Evolutionary conservation across 2,797 vertebrate genomes (phyloP).

Genomic region (Myotis vivesi): DNA sequence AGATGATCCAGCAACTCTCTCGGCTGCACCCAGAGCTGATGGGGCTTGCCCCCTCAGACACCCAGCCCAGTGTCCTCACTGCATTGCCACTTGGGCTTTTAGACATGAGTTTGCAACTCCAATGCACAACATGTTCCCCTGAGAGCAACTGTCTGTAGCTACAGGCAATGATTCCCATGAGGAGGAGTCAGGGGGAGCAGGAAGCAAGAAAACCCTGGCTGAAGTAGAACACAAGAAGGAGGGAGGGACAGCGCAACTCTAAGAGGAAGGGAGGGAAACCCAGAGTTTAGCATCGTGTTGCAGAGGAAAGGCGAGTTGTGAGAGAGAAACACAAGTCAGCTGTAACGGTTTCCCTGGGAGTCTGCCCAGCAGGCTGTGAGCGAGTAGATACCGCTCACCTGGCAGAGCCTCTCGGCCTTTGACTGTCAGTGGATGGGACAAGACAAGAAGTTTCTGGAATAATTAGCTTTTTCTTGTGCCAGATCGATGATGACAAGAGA

Average conservation of each 20-base stretch:
- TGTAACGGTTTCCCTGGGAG: not conserved
- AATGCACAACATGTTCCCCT: not conserved
- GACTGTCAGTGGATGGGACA: too few species aligned
- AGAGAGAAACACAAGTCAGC: not conserved
- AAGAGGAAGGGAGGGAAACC: not conserved
- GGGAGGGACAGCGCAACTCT: not conserved
- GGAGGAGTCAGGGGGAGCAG: not conserved
- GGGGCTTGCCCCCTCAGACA: not conserved
- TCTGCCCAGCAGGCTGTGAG: not conserved
- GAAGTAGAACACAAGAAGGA: not conserved
- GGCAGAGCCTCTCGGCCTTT: not conserved
- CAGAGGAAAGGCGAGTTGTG: not conserved
- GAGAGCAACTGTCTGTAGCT: not conserved
- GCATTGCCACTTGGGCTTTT: not conserved
- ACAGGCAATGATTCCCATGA: not conserved
- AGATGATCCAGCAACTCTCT: not conserved
- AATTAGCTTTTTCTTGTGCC: conserved; percentile 59
- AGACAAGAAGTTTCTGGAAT: not conserved
- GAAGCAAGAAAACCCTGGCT: not conserved
- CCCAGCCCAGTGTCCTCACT: not conserved
- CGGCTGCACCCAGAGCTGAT: not conserved
- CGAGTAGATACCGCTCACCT: too few species aligned
- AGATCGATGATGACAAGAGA: conserved; percentile 96
- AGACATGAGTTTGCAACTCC: not conserved
- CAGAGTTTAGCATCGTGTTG: not conserved